Evolutionary conservation across 2,888 invertebrate genomes (phyloP).

Genomic region (Axea sp.): DNA sequence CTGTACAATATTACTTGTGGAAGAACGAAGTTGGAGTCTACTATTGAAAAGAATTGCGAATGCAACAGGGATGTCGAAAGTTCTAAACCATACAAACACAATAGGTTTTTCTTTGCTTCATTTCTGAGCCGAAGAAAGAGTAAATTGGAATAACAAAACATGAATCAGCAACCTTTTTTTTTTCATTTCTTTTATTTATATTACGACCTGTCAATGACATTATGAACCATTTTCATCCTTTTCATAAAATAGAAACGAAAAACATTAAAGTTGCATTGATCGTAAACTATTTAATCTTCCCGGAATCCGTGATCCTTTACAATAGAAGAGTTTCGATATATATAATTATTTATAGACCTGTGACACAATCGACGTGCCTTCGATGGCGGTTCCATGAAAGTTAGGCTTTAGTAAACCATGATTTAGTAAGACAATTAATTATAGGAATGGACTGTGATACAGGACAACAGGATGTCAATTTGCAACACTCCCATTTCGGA

Average conservation of each 20-base stretch:
- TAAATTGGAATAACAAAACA: conserved; percentile 27
- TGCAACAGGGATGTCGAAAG: background rate
- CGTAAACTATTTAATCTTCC: conserved; percentile 30
- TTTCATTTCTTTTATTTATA: background rate
- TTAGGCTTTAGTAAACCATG: conserved; percentile 11
- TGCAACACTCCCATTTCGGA: conserved; percentile 74
- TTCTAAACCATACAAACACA: conserved; percentile 11
- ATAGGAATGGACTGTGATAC: conserved; percentile 89
- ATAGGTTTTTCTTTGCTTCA: conserved; percentile 1
- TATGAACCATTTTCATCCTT: background rate
- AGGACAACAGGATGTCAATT: conserved; percentile 82
- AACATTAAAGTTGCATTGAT: background rate
- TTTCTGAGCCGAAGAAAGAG: conserved; percentile 2
- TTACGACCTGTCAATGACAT: conserved; percentile 6
- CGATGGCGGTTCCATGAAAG: conserved; percentile 1
- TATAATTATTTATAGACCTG: conserved; percentile 85
- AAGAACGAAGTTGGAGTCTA: background rate
- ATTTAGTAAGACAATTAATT: conserved; percentile 69
- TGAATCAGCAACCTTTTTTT: conserved; percentile 30
- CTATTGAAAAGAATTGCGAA: conserved; percentile 1
- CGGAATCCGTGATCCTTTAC: background rate
- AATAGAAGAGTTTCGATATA: conserved; percentile 29
- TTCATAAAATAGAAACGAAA: conserved; percentile 13
- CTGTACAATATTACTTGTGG: background rate
- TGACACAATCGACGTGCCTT: conserved; percentile 80